Evolutionary conservation across 2,888 invertebrate species (phyloP).

Genomic region (Trissoscelio sp.): DNA sequence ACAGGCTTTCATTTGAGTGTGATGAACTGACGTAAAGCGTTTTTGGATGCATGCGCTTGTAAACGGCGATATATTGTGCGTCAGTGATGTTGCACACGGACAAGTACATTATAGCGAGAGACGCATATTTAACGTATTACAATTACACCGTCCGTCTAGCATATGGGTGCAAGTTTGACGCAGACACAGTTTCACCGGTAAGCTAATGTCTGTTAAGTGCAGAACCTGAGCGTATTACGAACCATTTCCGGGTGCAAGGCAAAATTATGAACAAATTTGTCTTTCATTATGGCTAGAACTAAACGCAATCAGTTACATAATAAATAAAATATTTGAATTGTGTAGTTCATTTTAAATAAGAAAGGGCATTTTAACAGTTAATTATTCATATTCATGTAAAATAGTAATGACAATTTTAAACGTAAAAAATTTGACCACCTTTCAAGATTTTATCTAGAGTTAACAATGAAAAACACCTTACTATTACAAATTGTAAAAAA

Average conservation of each 20-base stretch:
- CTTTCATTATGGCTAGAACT: constrained; percentile 16
- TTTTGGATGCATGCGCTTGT: constrained; percentile 20
- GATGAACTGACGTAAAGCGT: constrained; percentile 30
- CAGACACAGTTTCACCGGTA: constrained; percentile 33
- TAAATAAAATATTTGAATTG: constrained; percentile 16
- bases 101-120: constrained; percentile 44
- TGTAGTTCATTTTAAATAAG: background rate
- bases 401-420: too few species aligned
- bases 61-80: constrained; percentile 36
- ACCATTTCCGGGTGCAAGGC: constrained; percentile 26
- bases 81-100: constrained; percentile 30
- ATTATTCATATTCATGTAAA: background rate
- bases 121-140: constrained; percentile 49
- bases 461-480: too few species aligned
- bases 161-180: constrained; percentile 43
- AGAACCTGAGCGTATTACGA: constrained; percentile 39
- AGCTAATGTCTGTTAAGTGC: constrained; percentile 44
- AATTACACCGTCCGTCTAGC: constrained; percentile 45
- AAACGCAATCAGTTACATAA: background rate
- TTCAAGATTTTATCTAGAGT: too few species aligned
- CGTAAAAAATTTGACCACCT: too few species aligned
- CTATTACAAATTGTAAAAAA: too few species aligned
- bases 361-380: background rate
- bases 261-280: constrained; percentile 43
- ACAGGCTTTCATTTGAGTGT: constrained; percentile 18